Conservation (phyloP, 2,888 invertebrate genomes). For the Encarsia formosa region DNA sequence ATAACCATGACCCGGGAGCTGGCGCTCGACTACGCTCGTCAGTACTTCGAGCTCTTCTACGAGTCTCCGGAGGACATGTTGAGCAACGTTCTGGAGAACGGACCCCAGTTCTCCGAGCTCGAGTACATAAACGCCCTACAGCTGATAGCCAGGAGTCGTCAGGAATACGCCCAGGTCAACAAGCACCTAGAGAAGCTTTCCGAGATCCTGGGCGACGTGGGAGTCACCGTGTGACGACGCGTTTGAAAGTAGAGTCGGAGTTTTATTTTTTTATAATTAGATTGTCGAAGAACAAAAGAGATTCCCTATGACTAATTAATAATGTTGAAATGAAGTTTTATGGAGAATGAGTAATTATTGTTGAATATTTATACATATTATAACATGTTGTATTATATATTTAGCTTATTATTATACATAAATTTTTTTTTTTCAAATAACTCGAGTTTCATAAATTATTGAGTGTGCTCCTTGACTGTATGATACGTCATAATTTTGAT, state of each 20-base stretch:
- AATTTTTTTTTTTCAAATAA: not conserved
- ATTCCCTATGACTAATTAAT: too few relatives aligned
- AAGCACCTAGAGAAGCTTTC: conserved; percentile 75
- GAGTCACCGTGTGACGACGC: conserved; percentile 62
- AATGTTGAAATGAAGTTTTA: conserved; percentile 2
- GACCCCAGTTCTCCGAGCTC: conserved; percentile 66
- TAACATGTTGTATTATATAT: not conserved
- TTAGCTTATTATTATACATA: conserved; percentile 3
- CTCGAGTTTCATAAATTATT: not conserved
- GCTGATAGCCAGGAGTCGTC: conserved; percentile 49
- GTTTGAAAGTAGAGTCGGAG: not conserved
- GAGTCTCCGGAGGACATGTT: conserved; percentile 79
- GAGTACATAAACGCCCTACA: conserved; percentile 71
- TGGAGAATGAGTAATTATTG: conserved; percentile 7
- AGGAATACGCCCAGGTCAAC: conserved; percentile 53
- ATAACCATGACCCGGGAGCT: conserved; percentile 78
- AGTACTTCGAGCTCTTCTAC: conserved; percentile 83
- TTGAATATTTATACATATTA: conserved; percentile 4
- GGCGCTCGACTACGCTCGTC: conserved; percentile 82
- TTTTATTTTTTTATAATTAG: not conserved
- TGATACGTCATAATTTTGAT: not conserved
- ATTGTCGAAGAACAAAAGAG: too few relatives aligned
- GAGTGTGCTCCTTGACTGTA: not conserved
- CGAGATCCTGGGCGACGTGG: conserved; percentile 79
- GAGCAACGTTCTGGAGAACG: conserved; percentile 77